Evolutionary conservation across 2,797 vertebrate species (phyloP).

Genomic region (Decapterus maruadsi): DNA sequence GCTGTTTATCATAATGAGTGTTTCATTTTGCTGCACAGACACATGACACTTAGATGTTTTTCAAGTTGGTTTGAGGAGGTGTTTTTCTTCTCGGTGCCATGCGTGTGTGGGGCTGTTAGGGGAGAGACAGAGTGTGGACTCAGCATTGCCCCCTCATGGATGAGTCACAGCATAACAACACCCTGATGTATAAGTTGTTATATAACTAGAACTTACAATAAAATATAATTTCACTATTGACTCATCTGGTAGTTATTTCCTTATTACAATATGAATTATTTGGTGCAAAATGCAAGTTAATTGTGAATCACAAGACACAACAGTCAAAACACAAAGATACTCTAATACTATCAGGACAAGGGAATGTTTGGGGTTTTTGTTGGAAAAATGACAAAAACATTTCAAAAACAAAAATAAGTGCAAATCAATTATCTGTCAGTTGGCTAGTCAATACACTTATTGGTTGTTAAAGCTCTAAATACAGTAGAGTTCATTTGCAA

Average conservation of each 20-base stretch:
- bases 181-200: not conserved
- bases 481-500: no score
- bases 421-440: not conserved
- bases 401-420: not conserved
- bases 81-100: slow-evolving; percentile 7
- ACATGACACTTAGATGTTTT: slow-evolving; percentile 10
- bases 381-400: not conserved
- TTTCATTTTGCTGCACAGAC: slow-evolving; percentile 26
- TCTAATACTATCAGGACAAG: not conserved
- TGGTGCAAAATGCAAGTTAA: not conserved
- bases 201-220: not conserved
- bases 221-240: not conserved
- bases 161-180: slow-evolving; percentile 46
- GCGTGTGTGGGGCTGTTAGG: not conserved
- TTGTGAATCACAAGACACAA: not conserved
- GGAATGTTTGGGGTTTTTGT: not conserved
- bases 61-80: slow-evolving; percentile 25
- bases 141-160: slow-evolving; percentile 85
- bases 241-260: not conserved
- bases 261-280: not conserved
- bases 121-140: slow-evolving; percentile 31
- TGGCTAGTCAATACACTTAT: not conserved
- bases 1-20: slow-evolving; percentile 29
- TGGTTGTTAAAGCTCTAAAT: not conserved
- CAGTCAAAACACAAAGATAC: not conserved